These are phyloP conservation scores for Rhadinocentrus ornatus DNA, from an alignment of 2,797 vertebrate genomes.

Conservation along the genomic window DNA sequence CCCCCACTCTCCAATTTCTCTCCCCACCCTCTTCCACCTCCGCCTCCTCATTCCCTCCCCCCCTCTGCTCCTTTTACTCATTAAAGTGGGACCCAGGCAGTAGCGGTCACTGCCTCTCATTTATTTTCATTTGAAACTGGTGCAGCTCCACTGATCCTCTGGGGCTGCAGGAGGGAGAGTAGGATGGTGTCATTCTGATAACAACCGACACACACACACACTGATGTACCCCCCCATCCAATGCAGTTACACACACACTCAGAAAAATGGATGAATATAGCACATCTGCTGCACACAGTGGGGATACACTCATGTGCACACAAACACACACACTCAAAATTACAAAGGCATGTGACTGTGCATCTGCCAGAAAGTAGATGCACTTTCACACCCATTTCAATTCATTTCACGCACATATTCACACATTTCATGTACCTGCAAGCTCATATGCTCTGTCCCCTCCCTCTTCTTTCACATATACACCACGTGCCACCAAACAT, in stretches of 20 bases:
- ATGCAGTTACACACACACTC: constrained; percentile 29
- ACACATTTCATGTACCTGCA: constrained; percentile 77
- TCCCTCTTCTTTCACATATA: constrained; percentile 45
- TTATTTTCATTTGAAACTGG: constrained; percentile 87
- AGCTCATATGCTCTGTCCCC: constrained; percentile 37
- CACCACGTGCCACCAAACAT: constrained; percentile 5
- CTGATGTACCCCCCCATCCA: constrained; percentile 4
- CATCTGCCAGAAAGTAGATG: constrained; percentile 70
- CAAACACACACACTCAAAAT: constrained; percentile 36
- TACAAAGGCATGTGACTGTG: constrained; percentile 48
- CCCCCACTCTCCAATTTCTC: constrained; percentile 47
- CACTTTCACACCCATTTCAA: constrained; percentile 81
- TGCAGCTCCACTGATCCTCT: constrained; percentile 82
- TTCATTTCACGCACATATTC: constrained; percentile 80
- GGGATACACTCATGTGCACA: constrained; percentile 23
- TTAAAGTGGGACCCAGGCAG: constrained; percentile 83
- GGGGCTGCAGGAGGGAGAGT: constrained; percentile 70
- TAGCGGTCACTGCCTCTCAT: constrained; percentile 85
- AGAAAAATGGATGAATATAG: constrained; percentile 40
- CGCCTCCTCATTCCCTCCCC: constrained; percentile 20
- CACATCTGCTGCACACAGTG: constrained; percentile 33
- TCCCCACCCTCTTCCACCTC: constrained; percentile 27
- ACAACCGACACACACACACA: constrained; percentile 58
- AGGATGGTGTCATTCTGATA: constrained; percentile 80
- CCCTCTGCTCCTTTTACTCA: constrained; percentile 77